These are phyloP conservation scores for Gonatopus flavifemur DNA, from an alignment of 1,140 invertebrate genomes.

Conservation along the genomic window DNA sequence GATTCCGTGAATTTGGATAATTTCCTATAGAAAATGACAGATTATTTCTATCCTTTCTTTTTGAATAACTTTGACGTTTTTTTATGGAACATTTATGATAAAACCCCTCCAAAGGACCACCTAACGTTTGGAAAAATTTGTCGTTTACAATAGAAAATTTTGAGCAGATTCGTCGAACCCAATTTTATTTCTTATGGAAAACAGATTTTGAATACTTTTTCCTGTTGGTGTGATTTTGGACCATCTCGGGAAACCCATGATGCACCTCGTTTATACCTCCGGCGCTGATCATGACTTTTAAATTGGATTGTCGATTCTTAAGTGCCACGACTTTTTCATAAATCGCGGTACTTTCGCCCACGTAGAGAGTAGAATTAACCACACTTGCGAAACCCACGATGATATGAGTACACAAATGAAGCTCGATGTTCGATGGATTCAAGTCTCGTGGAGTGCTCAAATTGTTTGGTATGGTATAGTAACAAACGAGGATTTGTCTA, in stretches of 20 bases:
- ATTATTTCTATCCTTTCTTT: no score
- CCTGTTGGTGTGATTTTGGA: constrained; percentile 66
- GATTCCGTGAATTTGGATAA: constrained; percentile 1
- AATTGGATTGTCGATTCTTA: constrained; percentile 66
- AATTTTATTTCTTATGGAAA: no score
- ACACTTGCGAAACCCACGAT: constrained; percentile 74
- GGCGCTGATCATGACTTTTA: constrained; percentile 79
- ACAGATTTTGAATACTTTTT: constrained; percentile 55
- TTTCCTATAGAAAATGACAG: constrained; percentile 1
- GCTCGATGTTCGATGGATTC: constrained; percentile 63
- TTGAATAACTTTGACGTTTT: no score
- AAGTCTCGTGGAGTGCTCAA: constrained; percentile 48
- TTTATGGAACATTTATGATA: no score
- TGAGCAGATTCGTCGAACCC: no score
- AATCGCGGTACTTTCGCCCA: constrained; percentile 47
- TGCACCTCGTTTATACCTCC: constrained; percentile 66
- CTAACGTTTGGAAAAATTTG: no score
- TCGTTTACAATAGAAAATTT: no score
- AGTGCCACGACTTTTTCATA: constrained; percentile 62
- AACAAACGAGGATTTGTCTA: constrained; percentile 54
- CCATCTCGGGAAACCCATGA: constrained; percentile 70
- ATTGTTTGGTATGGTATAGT: constrained; percentile 63
- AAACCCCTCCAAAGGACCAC: no score
- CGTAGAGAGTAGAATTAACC: constrained; percentile 63
- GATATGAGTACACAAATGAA: constrained; percentile 78